Conservation (phyloP, 2,888 invertebrate species). For the Diarsia dahlii region DNA sequence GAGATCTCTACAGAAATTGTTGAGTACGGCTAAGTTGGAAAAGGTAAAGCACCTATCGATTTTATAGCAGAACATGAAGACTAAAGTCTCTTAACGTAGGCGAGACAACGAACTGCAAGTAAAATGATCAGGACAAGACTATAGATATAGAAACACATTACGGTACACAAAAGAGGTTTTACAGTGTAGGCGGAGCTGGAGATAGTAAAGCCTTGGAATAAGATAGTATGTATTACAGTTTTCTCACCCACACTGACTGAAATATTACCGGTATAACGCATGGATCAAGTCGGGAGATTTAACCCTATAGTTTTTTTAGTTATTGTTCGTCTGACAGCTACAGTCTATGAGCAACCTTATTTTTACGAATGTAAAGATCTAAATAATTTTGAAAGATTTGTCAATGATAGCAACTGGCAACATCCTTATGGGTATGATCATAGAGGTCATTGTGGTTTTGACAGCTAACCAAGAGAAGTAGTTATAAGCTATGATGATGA, state of each 20-base stretch:
- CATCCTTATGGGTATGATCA: background rate
- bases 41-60: background rate
- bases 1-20: background rate
- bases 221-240: background rate
- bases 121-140: constrained; percentile 6
- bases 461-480: background rate
- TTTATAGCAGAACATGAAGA: constrained; percentile 13
- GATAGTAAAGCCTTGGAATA: constrained; percentile 14
- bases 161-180: constrained; percentile 14
- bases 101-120: constrained; percentile 1
- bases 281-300: background rate
- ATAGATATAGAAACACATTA: background rate
- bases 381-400: background rate
- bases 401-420: background rate
- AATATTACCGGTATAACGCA: constrained; percentile 1
- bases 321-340: background rate
- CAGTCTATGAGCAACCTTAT: background rate
- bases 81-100: constrained; percentile 2
- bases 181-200: constrained; percentile 13
- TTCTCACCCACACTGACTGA: constrained; percentile 15
- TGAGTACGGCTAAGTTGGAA: background rate
- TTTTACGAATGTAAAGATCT: background rate
- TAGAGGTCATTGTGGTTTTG: background rate
- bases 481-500: constrained; percentile 10
- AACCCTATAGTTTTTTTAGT: background rate